Conservation (phyloP, 2,888 invertebrate species). For the Caenorhabditis imperialis region DNA sequence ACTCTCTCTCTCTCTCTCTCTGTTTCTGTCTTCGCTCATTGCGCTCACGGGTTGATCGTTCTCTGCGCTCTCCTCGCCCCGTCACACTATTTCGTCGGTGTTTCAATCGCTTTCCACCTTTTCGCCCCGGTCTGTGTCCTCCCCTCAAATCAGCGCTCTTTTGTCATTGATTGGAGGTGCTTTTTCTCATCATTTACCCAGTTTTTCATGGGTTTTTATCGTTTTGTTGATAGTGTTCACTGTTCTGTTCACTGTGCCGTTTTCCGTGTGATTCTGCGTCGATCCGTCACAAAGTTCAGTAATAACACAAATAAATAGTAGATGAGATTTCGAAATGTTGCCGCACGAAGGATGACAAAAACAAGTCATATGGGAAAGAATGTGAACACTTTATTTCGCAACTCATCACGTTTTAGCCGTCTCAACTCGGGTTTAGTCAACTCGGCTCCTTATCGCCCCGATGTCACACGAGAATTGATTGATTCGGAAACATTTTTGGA, state of each 20-base stretch:
- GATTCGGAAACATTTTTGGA: no score
- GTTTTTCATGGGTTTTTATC: background rate
- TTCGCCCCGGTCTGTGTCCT: constrained; percentile 15
- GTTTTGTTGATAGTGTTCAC: no score
- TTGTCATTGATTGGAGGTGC: background rate
- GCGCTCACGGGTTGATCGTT: constrained; percentile 43
- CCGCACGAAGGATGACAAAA: constrained; percentile 36
- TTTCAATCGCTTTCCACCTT: constrained; percentile 34
- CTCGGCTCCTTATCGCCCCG: no score
- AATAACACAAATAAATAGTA: no score
- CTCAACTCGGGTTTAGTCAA: no score
- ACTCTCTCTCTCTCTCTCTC: constrained; percentile 13
- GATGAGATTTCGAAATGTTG: constrained; percentile 42
- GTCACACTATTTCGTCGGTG: constrained; percentile 23
- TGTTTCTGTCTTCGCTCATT: constrained; percentile 8
- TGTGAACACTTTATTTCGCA: constrained; percentile 20
- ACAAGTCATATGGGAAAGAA: constrained; percentile 5
- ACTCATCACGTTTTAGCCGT: constrained; percentile 1
- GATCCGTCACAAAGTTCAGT: no score
- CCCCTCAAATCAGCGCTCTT: constrained; percentile 23
- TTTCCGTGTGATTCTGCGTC: no score
- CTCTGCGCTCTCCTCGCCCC: constrained; percentile 28
- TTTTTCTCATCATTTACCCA: background rate
- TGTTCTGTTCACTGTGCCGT: no score
- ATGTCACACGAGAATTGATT: no score